Evolutionary conservation across 2,113 vertebrate species (phyloP), one percentile per base, ranked within the genome.

Genomic region (Burhinus oedicnemus): DNA sequence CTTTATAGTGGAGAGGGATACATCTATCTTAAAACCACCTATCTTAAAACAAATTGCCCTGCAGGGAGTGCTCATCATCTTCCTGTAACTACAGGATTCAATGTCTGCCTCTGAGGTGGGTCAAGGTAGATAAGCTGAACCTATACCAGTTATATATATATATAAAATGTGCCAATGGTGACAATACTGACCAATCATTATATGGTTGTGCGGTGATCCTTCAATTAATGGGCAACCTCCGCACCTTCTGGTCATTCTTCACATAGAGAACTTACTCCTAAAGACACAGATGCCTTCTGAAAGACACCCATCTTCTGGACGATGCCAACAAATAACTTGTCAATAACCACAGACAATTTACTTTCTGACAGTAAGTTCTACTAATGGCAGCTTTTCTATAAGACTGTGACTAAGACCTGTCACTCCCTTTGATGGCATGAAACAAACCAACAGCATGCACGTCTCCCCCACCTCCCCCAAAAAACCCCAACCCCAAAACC

Each of bases 381-480:
- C 55, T 55, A 76, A 49, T 5, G 15, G n/a, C 54, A 76, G 29
- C 32, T 87, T 87, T 76, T 82, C n/a, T 32, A 3, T 12, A 55
- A 42, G 32, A 36, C 54, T 16, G 34, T 54, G 64, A 61, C 52
- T 0, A 4, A 66, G 26, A 49, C 30, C 40, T 29, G 62, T 42
- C n/a, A 62, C n/a, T 45, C 45, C 15, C 47, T 69, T 36, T 55
- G 51, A 25, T 9, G 32, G 9, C 42, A 65, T 44, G 36, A 65
- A 69, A 72, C 65, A 83, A 70, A 7, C 2, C 30, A 84, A 27
- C 13, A 49, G 11, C 11, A 30, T 2, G 6, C 20, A 34, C 2
- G 3, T 4, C 6, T 10, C 3, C 9, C 3, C 15, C 11, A 9
- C 16, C 6, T 8, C 15, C 27, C 23, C 26, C 6, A 15, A 2